These are phyloP conservation scores for Pristionchus fissidentatus DNA, from an alignment of 2,888 invertebrate species.

Conservation along the genomic window DNA sequence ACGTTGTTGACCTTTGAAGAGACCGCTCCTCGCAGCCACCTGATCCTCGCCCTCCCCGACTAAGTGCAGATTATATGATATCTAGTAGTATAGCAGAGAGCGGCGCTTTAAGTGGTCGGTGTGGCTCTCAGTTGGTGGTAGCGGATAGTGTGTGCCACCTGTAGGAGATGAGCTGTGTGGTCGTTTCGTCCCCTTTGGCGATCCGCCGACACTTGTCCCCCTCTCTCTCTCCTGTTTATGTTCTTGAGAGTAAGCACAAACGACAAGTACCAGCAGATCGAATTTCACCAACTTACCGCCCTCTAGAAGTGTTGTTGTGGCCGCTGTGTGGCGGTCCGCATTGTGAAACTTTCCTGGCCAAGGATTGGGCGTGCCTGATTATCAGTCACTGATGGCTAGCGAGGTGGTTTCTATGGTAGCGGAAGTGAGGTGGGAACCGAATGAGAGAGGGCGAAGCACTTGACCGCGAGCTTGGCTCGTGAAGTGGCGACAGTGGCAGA, in stretches of 20 bases:
- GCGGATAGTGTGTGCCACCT: slow-evolving; percentile 13
- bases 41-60: slow-evolving; percentile 1
- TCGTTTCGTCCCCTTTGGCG: slow-evolving; percentile 11
- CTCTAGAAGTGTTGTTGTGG: slow-evolving; percentile 20
- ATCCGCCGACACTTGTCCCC: neutral
- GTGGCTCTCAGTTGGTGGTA: slow-evolving; percentile 18
- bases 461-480: slow-evolving; percentile 2
- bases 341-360: too few relatives aligned
- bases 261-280: slow-evolving; percentile 15
- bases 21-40: neutral
- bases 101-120: neutral
- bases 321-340: neutral
- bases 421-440: neutral
- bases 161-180: slow-evolving; percentile 1
- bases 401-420: neutral
- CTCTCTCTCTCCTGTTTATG: too few relatives aligned
- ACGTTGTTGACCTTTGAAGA: slow-evolving; percentile 36
- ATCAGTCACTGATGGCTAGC: too few relatives aligned
- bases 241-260: neutral
- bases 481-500: slow-evolving; percentile 38
- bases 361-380: too few relatives aligned
- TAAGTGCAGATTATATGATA: slow-evolving; percentile 43
- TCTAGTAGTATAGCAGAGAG: too few relatives aligned
- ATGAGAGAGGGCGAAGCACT: neutral
- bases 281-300: slow-evolving; percentile 42